Conservation (phyloP, 1,140 invertebrate genomes). For the Drosophila murphyi region DNA sequence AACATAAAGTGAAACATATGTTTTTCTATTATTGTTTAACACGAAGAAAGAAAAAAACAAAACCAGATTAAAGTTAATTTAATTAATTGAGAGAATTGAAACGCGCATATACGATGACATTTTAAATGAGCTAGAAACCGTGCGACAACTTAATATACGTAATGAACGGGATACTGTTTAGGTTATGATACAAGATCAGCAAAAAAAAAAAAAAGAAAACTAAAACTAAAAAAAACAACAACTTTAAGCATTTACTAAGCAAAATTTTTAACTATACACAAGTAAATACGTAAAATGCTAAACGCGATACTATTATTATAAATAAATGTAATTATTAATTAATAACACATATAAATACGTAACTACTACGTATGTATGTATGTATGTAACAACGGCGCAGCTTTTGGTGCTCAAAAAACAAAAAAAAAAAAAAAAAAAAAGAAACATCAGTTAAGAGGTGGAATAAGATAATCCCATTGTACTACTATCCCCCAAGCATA, state of each 20-base stretch:
- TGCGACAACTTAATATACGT: slow-evolving; percentile 69
- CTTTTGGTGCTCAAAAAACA: slow-evolving; percentile 59
- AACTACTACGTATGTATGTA: background rate
- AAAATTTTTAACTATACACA: slow-evolving; percentile 74
- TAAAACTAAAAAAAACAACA: slow-evolving; percentile 35
- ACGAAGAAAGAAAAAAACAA: slow-evolving; percentile 16
- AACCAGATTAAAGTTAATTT: slow-evolving; percentile 74
- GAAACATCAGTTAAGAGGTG: slow-evolving; percentile 29
- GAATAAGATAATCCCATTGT: slow-evolving; percentile 36
- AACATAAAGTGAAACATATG: slow-evolving; percentile 60
- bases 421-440: background rate
- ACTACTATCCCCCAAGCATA: slow-evolving; percentile 41
- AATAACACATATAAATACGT: slow-evolving; percentile 39
- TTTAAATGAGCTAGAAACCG: slow-evolving; percentile 73
- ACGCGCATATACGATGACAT: slow-evolving; percentile 80
- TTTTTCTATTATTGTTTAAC: slow-evolving; percentile 70
- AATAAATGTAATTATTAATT: slow-evolving; percentile 57
- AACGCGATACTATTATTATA: slow-evolving; percentile 67
- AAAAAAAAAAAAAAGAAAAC: slow-evolving; percentile 15
- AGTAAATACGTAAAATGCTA: slow-evolving; percentile 55
- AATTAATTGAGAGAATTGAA: slow-evolving; percentile 73
- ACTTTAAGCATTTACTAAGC: slow-evolving; percentile 81
- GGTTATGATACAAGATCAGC: slow-evolving; percentile 20
- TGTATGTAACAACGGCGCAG: slow-evolving; percentile 53
- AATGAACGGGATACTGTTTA: slow-evolving; percentile 53